Conservation (phyloP, 2,888 invertebrate genomes). For the Phoronis australis region DNA sequence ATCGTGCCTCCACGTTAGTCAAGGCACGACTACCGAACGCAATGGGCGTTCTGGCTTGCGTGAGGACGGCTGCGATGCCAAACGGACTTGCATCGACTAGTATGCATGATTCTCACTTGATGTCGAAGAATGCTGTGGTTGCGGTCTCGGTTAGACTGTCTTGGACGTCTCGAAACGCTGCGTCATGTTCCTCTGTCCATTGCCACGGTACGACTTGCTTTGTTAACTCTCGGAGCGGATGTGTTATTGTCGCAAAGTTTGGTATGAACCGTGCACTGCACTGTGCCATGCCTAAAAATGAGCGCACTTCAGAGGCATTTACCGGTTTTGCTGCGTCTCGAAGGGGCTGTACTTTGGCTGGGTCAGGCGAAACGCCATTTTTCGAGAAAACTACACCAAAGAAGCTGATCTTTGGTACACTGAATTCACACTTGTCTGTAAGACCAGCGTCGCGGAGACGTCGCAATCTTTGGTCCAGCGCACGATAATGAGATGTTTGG, state of each 20-base stretch:
- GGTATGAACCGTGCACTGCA: constrained; percentile 7
- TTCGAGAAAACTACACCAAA: no score
- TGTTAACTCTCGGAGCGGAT: constrained; percentile 8
- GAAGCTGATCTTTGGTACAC: no score
- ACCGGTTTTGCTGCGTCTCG: constrained; percentile 1
- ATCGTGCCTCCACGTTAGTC: constrained; percentile 10
- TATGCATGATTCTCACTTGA: constrained; percentile 3
- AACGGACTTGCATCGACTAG: constrained; percentile 12
- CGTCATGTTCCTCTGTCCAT: constrained; percentile 8
- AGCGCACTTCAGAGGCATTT: constrained; percentile 9
- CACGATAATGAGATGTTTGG: neutral
- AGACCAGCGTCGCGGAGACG: no score
- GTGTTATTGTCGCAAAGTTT: constrained; percentile 7
- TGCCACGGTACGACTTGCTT: constrained; percentile 4
- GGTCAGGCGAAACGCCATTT: no score
- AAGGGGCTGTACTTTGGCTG: constrained; percentile 5
- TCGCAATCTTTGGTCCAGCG: neutral
- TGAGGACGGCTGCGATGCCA: constrained; percentile 9
- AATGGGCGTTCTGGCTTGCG: constrained; percentile 1
- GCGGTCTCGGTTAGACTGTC: constrained; percentile 1
- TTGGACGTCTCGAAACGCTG: constrained; percentile 6
- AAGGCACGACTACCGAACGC: constrained; percentile 12
- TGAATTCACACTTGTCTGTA: no score
- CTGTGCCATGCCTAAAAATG: constrained; percentile 9
- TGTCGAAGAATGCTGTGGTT: constrained; percentile 11